Percentiles rank a stretch among this genome's conserved stretches.
phyloP scores from a whole-genome alignment of 2,797 vertebrate genomes.

The Corythornis leucogaster region DNA sequence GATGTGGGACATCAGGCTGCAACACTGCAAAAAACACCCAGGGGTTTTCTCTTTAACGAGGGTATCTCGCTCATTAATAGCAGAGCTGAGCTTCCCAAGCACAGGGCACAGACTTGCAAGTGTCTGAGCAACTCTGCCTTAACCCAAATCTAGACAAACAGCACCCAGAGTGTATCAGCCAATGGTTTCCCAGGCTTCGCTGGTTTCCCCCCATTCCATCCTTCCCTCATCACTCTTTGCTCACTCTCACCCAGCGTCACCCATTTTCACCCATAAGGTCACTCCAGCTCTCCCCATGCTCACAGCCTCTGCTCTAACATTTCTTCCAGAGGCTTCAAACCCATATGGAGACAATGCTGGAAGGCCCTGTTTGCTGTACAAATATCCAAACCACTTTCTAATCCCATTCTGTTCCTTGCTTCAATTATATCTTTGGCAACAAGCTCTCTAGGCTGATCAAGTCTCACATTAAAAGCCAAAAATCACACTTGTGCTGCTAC shows the following conservation, averaged over 20 bases:
- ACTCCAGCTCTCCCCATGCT: neutral
- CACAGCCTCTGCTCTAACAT: rapidly evolving
- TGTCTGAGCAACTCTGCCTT: neutral
- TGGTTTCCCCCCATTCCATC: neutral
- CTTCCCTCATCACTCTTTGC: neutral
- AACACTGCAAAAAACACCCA: neutral
- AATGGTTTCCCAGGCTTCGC: neutral
- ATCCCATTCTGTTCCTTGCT: neutral
- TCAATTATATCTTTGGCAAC: neutral
- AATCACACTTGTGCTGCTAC: neutral
- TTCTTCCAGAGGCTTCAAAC: neutral
- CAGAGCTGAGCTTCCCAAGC: neutral
- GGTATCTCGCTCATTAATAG: neutral
- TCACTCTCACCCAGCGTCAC: neutral
- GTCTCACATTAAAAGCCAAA: neutral
- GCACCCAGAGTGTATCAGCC: neutral
- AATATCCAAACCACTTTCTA: neutral
- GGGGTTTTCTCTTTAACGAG: neutral
- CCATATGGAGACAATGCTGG: neutral
- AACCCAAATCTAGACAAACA: neutral
- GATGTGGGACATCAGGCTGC: neutral
- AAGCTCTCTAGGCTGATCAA: neutral
- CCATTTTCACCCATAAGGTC: neutral
- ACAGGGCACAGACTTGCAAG: neutral
- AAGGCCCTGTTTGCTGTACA: neutral